A percentile compares a stretch with the other conserved stretches of the same genome.
Conservation (phyloP, 2,888 invertebrate genomes). For the Agrochola lota region DNA sequence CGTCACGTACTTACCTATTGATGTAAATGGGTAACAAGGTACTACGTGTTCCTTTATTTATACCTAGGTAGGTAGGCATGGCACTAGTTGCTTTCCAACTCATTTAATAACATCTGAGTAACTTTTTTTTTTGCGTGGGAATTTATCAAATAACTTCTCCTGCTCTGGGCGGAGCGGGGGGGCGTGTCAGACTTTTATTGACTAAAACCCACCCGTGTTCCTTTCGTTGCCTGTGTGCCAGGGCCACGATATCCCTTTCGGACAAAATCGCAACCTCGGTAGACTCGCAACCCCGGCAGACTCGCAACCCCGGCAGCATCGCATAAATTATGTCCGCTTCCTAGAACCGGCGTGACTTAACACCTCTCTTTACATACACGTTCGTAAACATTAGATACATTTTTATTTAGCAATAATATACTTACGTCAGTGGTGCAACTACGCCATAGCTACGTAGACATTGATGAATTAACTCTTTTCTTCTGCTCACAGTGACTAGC, state of each 20-base stretch:
- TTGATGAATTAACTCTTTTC: conserved; percentile 50
- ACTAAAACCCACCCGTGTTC: no score
- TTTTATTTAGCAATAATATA: conserved; percentile 60
- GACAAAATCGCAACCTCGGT: no score
- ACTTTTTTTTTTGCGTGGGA: no score
- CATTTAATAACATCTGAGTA: not conserved
- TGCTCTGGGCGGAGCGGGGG: no score
- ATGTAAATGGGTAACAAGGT: not conserved
- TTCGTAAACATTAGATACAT: conserved; percentile 64
- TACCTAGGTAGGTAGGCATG: no score
- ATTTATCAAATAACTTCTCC: no score
- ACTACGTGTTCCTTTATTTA: not conserved
- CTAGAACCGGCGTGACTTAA: conserved; percentile 66
- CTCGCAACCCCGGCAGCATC: no score
- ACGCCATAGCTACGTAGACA: conserved; percentile 43
- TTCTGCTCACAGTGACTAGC: not conserved
- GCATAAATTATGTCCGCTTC: conserved; percentile 63
- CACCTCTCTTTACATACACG: conserved; percentile 49
- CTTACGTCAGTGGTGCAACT: conserved; percentile 47
- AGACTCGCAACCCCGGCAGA: no score
- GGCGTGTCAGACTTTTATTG: no score
- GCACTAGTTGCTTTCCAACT: not conserved
- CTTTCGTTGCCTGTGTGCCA: no score
- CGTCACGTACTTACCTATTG: not conserved
- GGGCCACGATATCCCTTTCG: no score